Evolutionary conservation across 2,888 invertebrate genomes (phyloP), one percentile per base, ranked within the genome.

Genomic region (Chalcosyrphus nemorum): DNA sequence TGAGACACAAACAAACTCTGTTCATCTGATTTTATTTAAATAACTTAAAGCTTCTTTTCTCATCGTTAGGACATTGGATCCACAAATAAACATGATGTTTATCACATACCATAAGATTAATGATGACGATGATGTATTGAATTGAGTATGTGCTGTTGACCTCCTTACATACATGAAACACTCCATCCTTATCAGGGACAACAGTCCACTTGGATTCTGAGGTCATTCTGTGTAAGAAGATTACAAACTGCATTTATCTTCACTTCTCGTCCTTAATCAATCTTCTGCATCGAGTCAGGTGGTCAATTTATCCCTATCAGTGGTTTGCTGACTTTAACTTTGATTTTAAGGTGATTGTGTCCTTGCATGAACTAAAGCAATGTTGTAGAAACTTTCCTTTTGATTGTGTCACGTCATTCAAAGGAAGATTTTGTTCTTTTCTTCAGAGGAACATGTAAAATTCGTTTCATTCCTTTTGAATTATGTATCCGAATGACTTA

Each of bases 221-320:
- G 19, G 41, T 11, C 5, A 13, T 24, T 24, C 47, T 24, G n/a
- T n/a, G n/a, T 47, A 24, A 21, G 24, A 19, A 59, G 27, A 15
- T 35, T 21, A 41, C 41, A 59, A 15, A 24, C 24, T 59, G 13
- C 59, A 59, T 59, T 59, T 27, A 27, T 59, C 41, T 59, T 59
- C 41, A 59, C 59, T 59, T 43, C 41, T 59, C 15, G 27, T 9
- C 6, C 41, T 27, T 24, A 24, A 59, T 59, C 24, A 59, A 59
- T 59, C 59, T 43, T 43, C 15, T 15, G 13, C 59, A 27, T 27
- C 15, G 27, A 24, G 38, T 38, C 57, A 41, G 38, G 13, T 38
- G 9, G 21, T 21, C 38, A 38, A 38, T 57, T 57, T 38, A 57
- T 57, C 21, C 24, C 11, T 35, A 38, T 38, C n/a, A 35, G 17